Base-by-base conservation (phyloP, 2,113 vertebrate species). In the Sapayoa aenigma region DNA sequence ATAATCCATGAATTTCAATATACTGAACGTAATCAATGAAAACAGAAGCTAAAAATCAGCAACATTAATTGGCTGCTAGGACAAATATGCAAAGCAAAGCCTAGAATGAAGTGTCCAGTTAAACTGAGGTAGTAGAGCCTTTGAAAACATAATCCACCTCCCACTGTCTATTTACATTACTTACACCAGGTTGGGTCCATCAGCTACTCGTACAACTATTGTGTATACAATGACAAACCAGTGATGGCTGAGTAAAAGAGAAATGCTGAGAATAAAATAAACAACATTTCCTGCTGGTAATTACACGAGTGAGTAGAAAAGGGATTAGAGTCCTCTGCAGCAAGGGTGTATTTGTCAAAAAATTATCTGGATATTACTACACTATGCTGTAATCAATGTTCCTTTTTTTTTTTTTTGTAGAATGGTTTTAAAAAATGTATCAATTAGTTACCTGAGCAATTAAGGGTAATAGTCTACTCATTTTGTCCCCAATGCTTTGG, bases 71-170 rank as follows among this genome's bases (percentile, higher is more conserved):
- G 77, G 95, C 91, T 95, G 85, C 97, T 83, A 94, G 84, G 95
- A 90, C 69, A 97, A 82, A 77, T 7, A 90, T n/a, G 86, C 84
- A 91, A 94, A 97, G 88, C 76, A 86, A 94, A 95, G 92, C 84
- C 95, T 93, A 56, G 73, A 89, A 96, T 81, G 96, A 96, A 97
- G 95, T 92, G 93, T 97, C 97, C 97, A 97, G 95, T 96, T 98
- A 96, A 98, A 97, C 96, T 98, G 97, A 98, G 97, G 98, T 98
- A 98, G 98, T 97, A 97, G 95, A 98, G 93, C 96, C 96, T 97
- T 75, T 89, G 46, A 96, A 96, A 97, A 97, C 95, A 89, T 53
- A 65, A 97, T 91, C 97, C 96, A 97, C 90, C 95, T 80, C 93
- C 89, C 95, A 68, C 95, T 91, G 78, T 72, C 72, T 96, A 94